Percentiles rank a stretch among this genome's conserved stretches.
phyloP scores from a whole-genome alignment of 2,888 invertebrate species.

The Meloe dianella region DNA sequence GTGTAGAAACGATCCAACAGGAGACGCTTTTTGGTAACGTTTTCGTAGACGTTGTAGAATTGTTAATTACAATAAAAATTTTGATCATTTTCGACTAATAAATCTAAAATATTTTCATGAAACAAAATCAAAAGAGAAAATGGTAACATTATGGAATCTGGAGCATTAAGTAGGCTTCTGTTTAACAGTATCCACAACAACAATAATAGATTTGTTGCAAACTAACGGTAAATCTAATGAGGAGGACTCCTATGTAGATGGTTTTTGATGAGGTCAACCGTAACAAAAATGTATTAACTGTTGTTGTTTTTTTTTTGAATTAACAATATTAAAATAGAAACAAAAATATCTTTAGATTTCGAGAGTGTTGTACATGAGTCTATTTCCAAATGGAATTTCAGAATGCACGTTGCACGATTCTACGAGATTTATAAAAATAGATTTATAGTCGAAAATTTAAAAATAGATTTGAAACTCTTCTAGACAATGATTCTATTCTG shows the following conservation, averaged over 20 bases:
- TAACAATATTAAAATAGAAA: neutral
- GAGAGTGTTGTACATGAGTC: neutral
- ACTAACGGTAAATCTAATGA: constrained; percentile 39
- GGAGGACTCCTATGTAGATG: constrained; percentile 36
- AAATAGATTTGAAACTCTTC: constrained; percentile 3
- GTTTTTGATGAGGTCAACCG: constrained; percentile 37
- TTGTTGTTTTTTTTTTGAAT: neutral
- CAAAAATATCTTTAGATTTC: neutral
- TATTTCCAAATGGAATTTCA: neutral
- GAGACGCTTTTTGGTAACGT: too few relatives aligned
- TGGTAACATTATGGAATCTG: constrained; percentile 24
- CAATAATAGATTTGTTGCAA: constrained; percentile 44
- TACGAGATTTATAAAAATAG: constrained; percentile 2
- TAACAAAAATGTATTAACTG: constrained; percentile 22
- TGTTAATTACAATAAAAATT: too few relatives aligned
- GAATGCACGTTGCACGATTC: neutral
- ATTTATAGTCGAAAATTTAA: constrained; percentile 6
- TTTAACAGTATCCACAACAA: constrained; percentile 41
- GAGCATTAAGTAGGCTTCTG: constrained; percentile 41
- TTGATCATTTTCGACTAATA: too few relatives aligned
- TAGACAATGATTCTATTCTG: neutral
- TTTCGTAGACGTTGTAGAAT: too few relatives aligned
- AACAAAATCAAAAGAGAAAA: too few relatives aligned
- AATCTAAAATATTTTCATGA: too few relatives aligned
- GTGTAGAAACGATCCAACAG: too few relatives aligned